Evolutionary conservation across 2,888 invertebrate genomes (phyloP).

Genomic region (Lasioglossum vierecki): DNA sequence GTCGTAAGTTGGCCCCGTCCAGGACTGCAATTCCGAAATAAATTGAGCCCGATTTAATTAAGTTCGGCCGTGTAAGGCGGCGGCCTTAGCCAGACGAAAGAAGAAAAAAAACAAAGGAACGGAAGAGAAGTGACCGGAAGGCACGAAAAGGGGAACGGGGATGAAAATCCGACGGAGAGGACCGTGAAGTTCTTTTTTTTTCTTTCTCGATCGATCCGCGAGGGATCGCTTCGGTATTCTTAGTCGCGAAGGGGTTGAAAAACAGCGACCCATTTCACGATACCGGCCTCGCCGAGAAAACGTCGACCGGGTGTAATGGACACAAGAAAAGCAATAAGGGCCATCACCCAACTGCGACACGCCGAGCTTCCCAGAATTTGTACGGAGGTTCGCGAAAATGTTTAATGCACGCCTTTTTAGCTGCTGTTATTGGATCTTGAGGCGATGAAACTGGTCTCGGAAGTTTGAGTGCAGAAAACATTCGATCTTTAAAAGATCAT

Average conservation of each 20-base stretch:
- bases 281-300: background rate
- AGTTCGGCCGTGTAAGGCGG: constrained; percentile 41
- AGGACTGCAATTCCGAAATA: constrained; percentile 61
- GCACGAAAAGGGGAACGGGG: constrained; percentile 13
- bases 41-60: constrained; percentile 69
- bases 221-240: constrained; percentile 18
- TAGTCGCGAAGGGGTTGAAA: constrained; percentile 13
- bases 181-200: constrained; percentile 31
- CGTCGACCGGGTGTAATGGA: constrained; percentile 44
- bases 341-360: background rate
- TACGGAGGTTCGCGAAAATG: background rate
- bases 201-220: constrained; percentile 25
- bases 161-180: constrained; percentile 14
- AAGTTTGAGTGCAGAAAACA: background rate
- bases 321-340: constrained; percentile 35
- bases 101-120: constrained; percentile 15
- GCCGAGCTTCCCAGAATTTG: background rate
- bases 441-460: background rate
- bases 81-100: constrained; percentile 4
- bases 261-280: background rate
- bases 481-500: background rate
- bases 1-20: constrained; percentile 46
- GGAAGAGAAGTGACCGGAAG: constrained; percentile 29
- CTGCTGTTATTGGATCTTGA: background rate
- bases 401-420: background rate